A percentile compares a stretch with the other conserved stretches of the same genome.
phyloP scores from a whole-genome alignment of 2,797 vertebrate genomes.

The Lates japonicus region DNA sequence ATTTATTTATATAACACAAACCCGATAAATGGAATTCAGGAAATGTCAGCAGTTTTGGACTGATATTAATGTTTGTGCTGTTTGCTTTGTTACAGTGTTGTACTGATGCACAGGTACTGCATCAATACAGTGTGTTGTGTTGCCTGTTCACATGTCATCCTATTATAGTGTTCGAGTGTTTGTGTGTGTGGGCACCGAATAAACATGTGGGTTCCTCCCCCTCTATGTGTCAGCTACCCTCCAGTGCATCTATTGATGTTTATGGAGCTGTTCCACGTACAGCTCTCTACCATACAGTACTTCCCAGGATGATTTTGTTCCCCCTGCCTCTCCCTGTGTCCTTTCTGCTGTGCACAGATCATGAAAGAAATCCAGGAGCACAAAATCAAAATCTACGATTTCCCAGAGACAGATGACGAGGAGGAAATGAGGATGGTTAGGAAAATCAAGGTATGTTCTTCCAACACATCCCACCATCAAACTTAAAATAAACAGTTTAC shows the following conservation, averaged over 20 bases:
- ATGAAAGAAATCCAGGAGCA: conserved; percentile 98
- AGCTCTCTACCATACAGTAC: background rate
- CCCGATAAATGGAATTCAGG: no score
- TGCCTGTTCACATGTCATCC: background rate
- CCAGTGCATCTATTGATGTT: conserved; percentile 16
- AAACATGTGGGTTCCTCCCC: conserved; percentile 8
- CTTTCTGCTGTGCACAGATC: conserved; percentile 84
- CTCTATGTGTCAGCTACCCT: conserved; percentile 20
- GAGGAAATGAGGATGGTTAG: conserved; percentile 96
- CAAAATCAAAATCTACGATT: conserved; percentile 99
- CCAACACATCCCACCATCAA: background rate
- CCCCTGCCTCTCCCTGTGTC: background rate
- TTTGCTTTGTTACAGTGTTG: background rate
- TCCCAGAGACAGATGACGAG: conserved; percentile 96
- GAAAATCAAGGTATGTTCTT: conserved; percentile 93
- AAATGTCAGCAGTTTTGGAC: no score
- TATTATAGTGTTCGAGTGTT: no score
- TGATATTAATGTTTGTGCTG: background rate
- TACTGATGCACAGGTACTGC: background rate
- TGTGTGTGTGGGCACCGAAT: background rate
- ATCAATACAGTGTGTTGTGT: background rate
- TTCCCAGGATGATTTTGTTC: conserved; percentile 8
- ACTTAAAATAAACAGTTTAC: background rate
- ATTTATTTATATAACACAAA: no score
- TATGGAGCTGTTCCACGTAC: conserved; percentile 1